A percentile compares a stretch with the other conserved stretches of the same genome.
These are phyloP conservation scores for Thereva unica DNA, from an alignment of 2,888 invertebrate species.

Conservation along the genomic window DNA sequence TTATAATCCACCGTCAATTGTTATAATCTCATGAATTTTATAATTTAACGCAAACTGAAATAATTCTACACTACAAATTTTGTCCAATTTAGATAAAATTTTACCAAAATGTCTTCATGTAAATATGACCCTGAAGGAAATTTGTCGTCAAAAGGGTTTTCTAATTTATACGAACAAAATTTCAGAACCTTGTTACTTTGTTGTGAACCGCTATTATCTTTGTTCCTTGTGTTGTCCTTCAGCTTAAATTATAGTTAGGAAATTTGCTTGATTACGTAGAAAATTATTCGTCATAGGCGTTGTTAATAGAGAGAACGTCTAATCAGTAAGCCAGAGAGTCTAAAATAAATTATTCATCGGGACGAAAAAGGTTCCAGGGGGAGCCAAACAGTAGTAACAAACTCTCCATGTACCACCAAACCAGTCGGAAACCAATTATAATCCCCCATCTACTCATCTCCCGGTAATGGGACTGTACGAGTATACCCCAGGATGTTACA, in stretches of 20 bases:
- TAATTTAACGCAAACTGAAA: too few species aligned
- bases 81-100: too few species aligned
- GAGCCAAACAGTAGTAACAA: background rate
- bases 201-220: too few species aligned
- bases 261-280: conserved; percentile 26
- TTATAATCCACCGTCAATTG: too few species aligned
- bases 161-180: too few species aligned
- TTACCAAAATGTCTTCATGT: too few species aligned
- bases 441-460: conserved; percentile 17
- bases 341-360: conserved; percentile 26
- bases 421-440: conserved; percentile 30
- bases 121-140: too few species aligned
- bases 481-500: conserved; percentile 1
- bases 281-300: conserved; percentile 28
- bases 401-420: too few species aligned
- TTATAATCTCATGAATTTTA: too few species aligned
- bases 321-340: conserved; percentile 13
- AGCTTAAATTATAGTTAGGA: conserved; percentile 21
- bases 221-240: background rate
- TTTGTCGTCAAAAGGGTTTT: too few species aligned
- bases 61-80: too few species aligned
- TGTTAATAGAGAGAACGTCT: conserved; percentile 7
- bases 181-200: too few species aligned
- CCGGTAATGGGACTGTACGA: conserved; percentile 26
- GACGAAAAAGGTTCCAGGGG: conserved; percentile 28